Evolutionary conservation across 2,113 vertebrate species (phyloP), one percentile per base, ranked within the genome.

Genomic region (Epinephelus lanceolatus): DNA sequence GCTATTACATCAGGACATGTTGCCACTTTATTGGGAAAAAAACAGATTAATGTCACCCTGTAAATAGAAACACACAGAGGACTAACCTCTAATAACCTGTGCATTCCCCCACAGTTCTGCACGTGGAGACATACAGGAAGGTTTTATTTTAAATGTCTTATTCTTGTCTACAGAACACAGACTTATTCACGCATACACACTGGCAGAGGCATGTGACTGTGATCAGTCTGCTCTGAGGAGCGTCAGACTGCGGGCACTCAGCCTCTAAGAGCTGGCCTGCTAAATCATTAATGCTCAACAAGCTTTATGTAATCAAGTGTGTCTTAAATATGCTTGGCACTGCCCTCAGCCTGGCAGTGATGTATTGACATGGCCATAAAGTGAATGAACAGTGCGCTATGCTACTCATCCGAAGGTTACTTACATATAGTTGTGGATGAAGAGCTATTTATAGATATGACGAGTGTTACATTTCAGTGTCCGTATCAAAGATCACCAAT

Each of bases 231-330:
- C 68, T 81, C 52, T 67, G 11, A 40, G 66, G 62, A 76, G 61
- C 63, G 53, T 49, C 12, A 40, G 71, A 42, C 25, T 65, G 23
- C 13, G 18, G 85, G 68, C 75, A 88, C 57, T 73, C 71, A 49
- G 52, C 19, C 49, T 62, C 56, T 78, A 70, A 85, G 77, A 80
- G 81, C 67, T 33, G 53, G n/a, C 71, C 57, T 74, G 55, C 69
- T 88, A 60, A 91, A 92, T 89, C 45, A 88, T 88, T 87, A 49
- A 93, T 51, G 40, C 15, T 69, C 75, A 86, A 76, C 85, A 78
- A 57, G 69, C 85, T 78, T 80, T 73, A 71, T 19, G 66, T 63
- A 83, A 47, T 74, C 56, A 78, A 61, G 42, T 75, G 56, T 67
- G 25, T 59, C 68, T 90, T 76, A 86, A 86, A 80, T 69, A 53